Base-by-base conservation (phyloP, 2,888 invertebrate genomes). In the Heliconius ismenius region DNA sequence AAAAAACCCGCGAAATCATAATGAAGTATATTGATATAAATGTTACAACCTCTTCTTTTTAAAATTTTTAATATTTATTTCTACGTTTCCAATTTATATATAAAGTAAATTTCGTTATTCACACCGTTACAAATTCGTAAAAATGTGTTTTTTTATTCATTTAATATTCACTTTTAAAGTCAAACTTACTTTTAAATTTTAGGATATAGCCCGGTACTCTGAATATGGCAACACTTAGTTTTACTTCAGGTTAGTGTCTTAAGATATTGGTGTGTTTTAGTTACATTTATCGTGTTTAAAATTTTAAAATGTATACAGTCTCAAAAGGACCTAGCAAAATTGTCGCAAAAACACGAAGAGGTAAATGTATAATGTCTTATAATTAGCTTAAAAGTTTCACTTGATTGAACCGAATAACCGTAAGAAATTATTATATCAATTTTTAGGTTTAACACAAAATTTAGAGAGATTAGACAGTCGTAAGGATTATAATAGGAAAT, bases 261-360 rank as follows among this genome's bases (percentile, higher is more conserved):
- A 84, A 83, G 85, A 85, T 75, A 65, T 60, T 68, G 62, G 86
- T 88, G 89, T 86, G 83, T 89, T 90, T 90, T 88, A 85, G 86
- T 85, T 89, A 89, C 88, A 88, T 89, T 91, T 89, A 88, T 86
- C 84, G 74, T 79, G 79, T 82, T 86, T 85, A 85, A 91, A 91
- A 91, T 89, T 91, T 85, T 91, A 93, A 91, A 91, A 98, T 98
- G 98, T 98, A 98, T 95, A 97, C 97, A 88, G 96, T 98, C 87
- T 96, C 97, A 81, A 97, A 97, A 92, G 97, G 97, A 81, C 97
- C 97, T 81, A 98, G 97, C 92, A 97, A 97, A 95, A 97, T 98
- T 89, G 97, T 97, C 85, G 97, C 97, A 81, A 97, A 98, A 95
- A 97, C 97, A 82, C 95, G 97, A 86, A 95, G 98, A 95, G 97